A percentile compares a stretch with the other conserved stretches of the same genome.
phyloP scores from a whole-genome alignment of 2,888 invertebrate species.

The Desoria tigrina region DNA sequence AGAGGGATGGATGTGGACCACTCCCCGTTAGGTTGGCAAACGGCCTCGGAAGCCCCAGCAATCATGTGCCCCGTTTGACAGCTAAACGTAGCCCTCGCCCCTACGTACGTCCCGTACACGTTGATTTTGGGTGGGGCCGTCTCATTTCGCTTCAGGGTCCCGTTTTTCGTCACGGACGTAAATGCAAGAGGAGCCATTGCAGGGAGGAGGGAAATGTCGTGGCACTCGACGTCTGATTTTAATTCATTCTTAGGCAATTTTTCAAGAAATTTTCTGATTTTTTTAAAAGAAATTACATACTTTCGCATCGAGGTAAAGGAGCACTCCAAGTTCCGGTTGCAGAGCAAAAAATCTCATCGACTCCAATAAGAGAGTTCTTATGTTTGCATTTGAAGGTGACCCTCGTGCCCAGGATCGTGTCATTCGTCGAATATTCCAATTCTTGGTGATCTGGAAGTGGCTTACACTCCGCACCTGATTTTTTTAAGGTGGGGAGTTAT shows the following conservation, averaged over 20 bases:
- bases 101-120: conserved; percentile 75
- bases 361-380: conserved; percentile 76
- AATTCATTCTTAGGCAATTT: no score
- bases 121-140: conserved; percentile 59
- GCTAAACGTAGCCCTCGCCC: conserved; percentile 76
- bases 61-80: conserved; percentile 77
- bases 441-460: conserved; percentile 70
- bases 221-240: conserved; percentile 39
- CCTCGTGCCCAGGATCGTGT: conserved; percentile 73
- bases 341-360: conserved; percentile 70
- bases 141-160: conserved; percentile 60
- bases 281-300: no score
- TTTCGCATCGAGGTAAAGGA: conserved; percentile 78
- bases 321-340: conserved; percentile 85
- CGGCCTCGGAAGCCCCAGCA: conserved; percentile 63
- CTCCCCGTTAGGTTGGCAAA: conserved; percentile 61
- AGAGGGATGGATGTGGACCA: conserved; percentile 77
- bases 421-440: conserved; percentile 69
- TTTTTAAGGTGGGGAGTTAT: background rate
- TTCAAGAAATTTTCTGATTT: no score
- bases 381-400: conserved; percentile 74
- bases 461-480: background rate
- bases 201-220: conserved; percentile 45
- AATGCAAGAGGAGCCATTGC: conserved; percentile 30
- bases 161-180: conserved; percentile 29